Evolutionary conservation across 2,888 invertebrate species (phyloP).

Genomic region (Drosophila phalerata): DNA sequence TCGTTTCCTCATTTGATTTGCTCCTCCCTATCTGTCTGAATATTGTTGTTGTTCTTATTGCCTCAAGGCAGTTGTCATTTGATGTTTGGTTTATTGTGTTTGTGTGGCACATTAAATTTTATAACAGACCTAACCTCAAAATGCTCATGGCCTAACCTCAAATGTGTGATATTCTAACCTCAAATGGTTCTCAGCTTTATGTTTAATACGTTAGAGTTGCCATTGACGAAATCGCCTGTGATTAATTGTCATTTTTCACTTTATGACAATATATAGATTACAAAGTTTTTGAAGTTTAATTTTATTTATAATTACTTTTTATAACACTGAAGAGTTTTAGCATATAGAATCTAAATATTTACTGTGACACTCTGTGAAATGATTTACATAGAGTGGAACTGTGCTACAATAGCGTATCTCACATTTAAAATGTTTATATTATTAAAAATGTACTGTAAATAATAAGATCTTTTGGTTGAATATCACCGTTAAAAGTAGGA

Average conservation of each 20-base stretch:
- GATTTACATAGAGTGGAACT: no score
- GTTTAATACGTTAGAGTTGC: conserved; percentile 15
- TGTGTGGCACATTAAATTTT: conserved; percentile 63
- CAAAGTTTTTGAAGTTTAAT: no score
- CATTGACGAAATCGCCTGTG: neutral
- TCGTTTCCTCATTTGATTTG: conserved; percentile 70
- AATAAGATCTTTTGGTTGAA: no score
- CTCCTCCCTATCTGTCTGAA: conserved; percentile 1
- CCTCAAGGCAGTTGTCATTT: conserved; percentile 43
- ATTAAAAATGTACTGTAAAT: no score
- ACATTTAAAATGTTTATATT: no score
- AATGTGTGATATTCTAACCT: conserved; percentile 42
- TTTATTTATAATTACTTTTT: no score
- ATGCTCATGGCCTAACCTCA: conserved; percentile 51
- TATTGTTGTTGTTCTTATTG: conserved; percentile 52
- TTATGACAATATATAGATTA: no score
- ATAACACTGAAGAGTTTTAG: no score
- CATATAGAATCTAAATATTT: no score
- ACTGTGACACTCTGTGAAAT: no score
- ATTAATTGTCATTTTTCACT: neutral
- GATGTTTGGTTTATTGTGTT: conserved; percentile 42
- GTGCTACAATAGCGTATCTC: no score
- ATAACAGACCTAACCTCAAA: conserved; percentile 57
- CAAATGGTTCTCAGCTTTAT: conserved; percentile 37
- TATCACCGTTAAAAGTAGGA: neutral